Conservation (phyloP, 2,113 vertebrate species). For the Neofelis nebulosa region DNA sequence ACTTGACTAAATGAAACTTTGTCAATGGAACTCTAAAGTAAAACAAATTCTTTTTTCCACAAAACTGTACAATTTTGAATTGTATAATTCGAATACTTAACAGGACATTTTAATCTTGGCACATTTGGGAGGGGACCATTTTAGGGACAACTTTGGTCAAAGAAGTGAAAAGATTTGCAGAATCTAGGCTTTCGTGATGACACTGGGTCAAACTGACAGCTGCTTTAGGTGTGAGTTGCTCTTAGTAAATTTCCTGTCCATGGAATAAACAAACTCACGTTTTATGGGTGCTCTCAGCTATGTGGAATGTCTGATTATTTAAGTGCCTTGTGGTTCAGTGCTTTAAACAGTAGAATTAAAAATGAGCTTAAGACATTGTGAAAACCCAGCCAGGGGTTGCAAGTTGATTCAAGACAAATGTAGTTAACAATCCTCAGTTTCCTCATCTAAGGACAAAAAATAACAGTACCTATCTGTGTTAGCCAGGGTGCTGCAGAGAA, state of each 20-base stretch:
- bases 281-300: not conserved
- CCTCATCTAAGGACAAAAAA: not conserved
- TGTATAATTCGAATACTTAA: not conserved
- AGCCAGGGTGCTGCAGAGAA: not conserved
- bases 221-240: not conserved
- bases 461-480: not conserved
- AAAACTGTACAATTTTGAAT: not conserved
- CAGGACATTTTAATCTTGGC: not conserved
- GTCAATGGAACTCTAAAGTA: not conserved
- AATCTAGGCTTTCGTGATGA: not conserved
- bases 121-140: not conserved
- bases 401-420: constrained; percentile 18
- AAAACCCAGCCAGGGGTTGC: not conserved
- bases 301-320: not conserved
- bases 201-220: not conserved
- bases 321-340: not conserved
- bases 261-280: not conserved
- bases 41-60: not conserved
- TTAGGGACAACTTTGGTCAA: not conserved
- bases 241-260: not conserved
- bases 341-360: not conserved
- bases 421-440: not conserved
- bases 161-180: not conserved
- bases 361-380: not conserved
- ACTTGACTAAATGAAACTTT: not conserved